Percentiles rank a stretch among this genome's conserved stretches.
These are phyloP conservation scores for Arge pagana DNA, from an alignment of 2,888 invertebrate species.

Conservation along the genomic window DNA sequence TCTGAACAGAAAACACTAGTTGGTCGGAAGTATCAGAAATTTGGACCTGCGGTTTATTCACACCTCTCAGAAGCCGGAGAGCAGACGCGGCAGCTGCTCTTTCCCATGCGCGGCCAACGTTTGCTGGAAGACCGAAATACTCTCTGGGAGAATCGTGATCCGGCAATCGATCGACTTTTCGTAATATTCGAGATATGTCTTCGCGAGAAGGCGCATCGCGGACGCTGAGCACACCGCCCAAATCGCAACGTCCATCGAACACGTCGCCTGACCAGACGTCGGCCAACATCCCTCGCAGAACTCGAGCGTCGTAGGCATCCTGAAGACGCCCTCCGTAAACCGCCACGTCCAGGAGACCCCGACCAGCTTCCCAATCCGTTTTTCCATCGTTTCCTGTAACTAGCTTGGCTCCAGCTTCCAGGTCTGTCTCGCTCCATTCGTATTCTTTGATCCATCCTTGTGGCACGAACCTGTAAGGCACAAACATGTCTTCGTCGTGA, in stretches of 20 bases:
- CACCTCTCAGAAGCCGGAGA: slow-evolving; percentile 68
- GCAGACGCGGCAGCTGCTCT: slow-evolving; percentile 67
- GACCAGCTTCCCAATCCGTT: slow-evolving; percentile 74
- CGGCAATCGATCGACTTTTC: slow-evolving; percentile 69
- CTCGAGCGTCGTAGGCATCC: slow-evolving; percentile 72
- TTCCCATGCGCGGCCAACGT: slow-evolving; percentile 85
- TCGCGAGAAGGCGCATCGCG: slow-evolving; percentile 51
- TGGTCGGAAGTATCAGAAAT: too few species aligned
- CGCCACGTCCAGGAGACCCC: slow-evolving; percentile 76
- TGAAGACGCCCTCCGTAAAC: slow-evolving; percentile 88
- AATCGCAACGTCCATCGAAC: slow-evolving; percentile 65
- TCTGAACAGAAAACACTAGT: too few species aligned
- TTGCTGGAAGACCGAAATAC: slow-evolving; percentile 83
- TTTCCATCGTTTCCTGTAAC: slow-evolving; percentile 55
- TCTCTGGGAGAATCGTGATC: slow-evolving; percentile 72
- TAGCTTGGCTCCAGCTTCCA: slow-evolving; percentile 74
- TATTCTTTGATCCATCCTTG: slow-evolving; percentile 86
- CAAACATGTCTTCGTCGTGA: too few species aligned
- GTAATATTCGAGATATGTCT: slow-evolving; percentile 63
- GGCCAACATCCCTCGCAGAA: slow-evolving; percentile 70
- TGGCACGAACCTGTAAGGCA: slow-evolving; percentile 44
- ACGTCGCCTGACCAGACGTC: slow-evolving; percentile 57
- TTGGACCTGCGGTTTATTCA: too few species aligned
- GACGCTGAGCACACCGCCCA: slow-evolving; percentile 51
- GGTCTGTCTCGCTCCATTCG: slow-evolving; percentile 84